Percentiles rank a stretch among this genome's conserved stretches.
These are phyloP conservation scores for Cyclina sinensis DNA, from an alignment of 1,140 invertebrate genomes.

Conservation along the genomic window DNA sequence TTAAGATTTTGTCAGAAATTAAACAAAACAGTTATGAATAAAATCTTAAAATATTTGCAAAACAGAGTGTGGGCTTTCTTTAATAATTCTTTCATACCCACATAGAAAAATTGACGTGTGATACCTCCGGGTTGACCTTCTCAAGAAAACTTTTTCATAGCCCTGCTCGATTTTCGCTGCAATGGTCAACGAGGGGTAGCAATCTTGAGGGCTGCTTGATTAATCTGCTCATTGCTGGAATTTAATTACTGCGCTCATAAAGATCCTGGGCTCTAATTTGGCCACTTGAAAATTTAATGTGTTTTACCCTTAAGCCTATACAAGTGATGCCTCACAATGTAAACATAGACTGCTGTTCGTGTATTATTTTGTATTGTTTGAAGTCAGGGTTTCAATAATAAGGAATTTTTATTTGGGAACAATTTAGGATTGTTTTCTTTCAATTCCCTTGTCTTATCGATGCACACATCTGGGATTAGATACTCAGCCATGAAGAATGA, in stretches of 20 bases:
- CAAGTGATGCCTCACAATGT: conserved; percentile 33
- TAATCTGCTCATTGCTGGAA: conserved; percentile 28
- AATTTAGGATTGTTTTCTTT: conserved; percentile 52
- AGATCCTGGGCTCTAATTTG: conserved; percentile 47
- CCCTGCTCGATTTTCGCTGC: conserved; percentile 17
- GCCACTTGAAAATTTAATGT: conserved; percentile 60
- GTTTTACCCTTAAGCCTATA: conserved; percentile 52
- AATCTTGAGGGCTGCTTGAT: conserved; percentile 7
- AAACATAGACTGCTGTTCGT: conserved; percentile 55
- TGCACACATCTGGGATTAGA: conserved; percentile 56
- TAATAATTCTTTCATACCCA: conserved; percentile 20
- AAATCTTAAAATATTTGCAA: conserved; percentile 2
- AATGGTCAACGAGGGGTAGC: conserved; percentile 29
- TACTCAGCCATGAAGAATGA: background rate
- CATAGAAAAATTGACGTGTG: background rate
- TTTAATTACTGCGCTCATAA: conserved; percentile 57
- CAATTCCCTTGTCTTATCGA: conserved; percentile 52
- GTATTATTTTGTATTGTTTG: conserved; percentile 56
- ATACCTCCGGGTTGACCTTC: background rate
- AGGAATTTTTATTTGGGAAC: conserved; percentile 54
- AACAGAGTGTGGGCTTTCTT: background rate
- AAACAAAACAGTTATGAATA: conserved; percentile 29
- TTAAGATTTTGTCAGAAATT: background rate
- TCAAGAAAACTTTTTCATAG: background rate
- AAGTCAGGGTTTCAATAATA: conserved; percentile 45